A percentile compares a stretch with the other conserved stretches of the same genome.
Evolutionary conservation across 2,888 invertebrate genomes (phyloP).

Genomic region (Polydesmus complanatus): DNA sequence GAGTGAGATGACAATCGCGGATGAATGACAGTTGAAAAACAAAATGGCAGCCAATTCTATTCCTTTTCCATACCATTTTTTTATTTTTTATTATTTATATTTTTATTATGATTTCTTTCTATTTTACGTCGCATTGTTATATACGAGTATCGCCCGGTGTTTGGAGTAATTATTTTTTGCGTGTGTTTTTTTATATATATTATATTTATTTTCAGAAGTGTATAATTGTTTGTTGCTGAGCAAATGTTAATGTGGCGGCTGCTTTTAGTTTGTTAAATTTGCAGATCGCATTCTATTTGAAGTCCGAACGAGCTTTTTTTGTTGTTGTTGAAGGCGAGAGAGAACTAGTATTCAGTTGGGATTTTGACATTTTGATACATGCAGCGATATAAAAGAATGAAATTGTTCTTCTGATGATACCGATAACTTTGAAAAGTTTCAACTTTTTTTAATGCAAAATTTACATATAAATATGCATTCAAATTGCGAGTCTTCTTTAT

Average conservation of each 20-base stretch:
- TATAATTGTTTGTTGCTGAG: not conserved
- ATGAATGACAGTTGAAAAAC: not conserved
- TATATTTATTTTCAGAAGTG: too few relatives aligned
- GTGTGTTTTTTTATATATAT: too few relatives aligned
- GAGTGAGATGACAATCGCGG: not conserved
- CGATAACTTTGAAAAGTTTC: too few relatives aligned
- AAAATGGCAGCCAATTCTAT: not conserved
- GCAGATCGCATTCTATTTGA: not conserved
- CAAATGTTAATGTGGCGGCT: not conserved
- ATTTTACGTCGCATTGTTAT: not conserved
- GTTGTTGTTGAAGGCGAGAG: too few relatives aligned
- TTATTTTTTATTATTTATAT: not conserved
- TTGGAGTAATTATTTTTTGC: not conserved
- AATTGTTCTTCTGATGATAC: too few relatives aligned
- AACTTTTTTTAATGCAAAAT: too few relatives aligned
- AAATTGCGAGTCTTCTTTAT: too few relatives aligned
- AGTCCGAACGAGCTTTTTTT: too few relatives aligned
- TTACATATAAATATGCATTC: too few relatives aligned
- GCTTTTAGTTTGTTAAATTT: not conserved
- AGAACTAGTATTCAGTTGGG: too few relatives aligned
- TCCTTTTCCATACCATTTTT: not conserved
- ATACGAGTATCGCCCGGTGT: not conserved
- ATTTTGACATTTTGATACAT: too few relatives aligned
- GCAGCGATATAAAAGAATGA: too few relatives aligned
- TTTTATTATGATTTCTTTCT: not conserved